Percentiles rank a stretch among this genome's conserved stretches.
phyloP scores from a whole-genome alignment of 2,797 vertebrate genomes.

The Sebastes hubbsi region DNA sequence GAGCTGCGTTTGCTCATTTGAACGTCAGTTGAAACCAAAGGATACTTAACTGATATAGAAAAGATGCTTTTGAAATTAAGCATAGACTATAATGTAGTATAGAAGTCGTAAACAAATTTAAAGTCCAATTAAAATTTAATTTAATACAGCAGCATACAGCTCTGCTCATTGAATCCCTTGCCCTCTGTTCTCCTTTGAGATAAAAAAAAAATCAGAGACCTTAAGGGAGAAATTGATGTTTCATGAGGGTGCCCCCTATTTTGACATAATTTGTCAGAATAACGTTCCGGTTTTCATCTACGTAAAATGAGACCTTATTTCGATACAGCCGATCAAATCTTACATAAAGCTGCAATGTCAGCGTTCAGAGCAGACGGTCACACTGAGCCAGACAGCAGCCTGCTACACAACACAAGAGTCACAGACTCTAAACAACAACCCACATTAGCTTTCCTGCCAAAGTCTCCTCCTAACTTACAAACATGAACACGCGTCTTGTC shows the following conservation, averaged over 20 bases:
- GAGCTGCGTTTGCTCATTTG: neutral
- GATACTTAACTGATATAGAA: neutral
- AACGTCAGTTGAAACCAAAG: neutral
- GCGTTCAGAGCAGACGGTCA: neutral
- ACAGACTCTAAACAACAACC: neutral
- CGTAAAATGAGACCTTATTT: neutral
- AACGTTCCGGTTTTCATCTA: neutral
- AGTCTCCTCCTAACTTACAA: neutral
- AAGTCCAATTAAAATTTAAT: neutral
- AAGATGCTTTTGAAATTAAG: neutral
- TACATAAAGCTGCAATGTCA: neutral
- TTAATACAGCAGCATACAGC: neutral
- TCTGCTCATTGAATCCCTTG: neutral
- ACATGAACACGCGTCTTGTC: neutral
- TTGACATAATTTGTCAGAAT: neutral
- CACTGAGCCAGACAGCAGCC: neutral
- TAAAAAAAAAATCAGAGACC: neutral
- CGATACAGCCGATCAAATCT: neutral
- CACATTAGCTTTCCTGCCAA: neutral
- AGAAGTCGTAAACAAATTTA: neutral
- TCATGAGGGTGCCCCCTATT: neutral
- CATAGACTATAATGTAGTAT: neutral
- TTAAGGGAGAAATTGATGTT: neutral
- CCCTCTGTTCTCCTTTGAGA: neutral
- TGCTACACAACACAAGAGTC: neutral